Evolutionary conservation across 2,113 vertebrate genomes (phyloP).

Genomic region (Chloropsis hardwickii): DNA sequence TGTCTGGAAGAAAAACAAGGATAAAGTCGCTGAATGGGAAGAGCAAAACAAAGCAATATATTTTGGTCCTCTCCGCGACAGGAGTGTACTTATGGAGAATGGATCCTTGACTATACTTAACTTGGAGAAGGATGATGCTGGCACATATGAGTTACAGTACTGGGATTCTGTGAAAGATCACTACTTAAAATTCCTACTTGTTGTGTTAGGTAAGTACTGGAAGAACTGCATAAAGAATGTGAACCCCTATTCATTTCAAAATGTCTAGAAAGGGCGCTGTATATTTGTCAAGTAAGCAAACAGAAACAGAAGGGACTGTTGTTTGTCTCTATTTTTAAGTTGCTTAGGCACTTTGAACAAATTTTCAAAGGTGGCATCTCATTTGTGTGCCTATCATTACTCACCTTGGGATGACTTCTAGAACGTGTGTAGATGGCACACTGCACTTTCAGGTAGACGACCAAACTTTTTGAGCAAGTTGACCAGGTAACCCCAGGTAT

Average conservation of each 20-base stretch:
- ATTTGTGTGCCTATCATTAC: neutral
- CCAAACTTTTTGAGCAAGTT: neutral
- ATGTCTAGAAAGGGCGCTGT: neutral
- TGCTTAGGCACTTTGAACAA: neutral
- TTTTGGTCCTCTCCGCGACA: accelerated
- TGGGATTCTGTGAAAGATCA: accelerated
- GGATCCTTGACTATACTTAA: neutral
- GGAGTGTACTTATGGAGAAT: neutral
- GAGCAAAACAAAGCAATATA: accelerated
- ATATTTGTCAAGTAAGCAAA: neutral
- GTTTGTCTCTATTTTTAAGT: neutral
- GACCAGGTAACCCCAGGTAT: neutral
- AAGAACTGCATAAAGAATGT: neutral
- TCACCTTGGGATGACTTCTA: neutral
- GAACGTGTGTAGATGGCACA: neutral
- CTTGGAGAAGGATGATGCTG: neutral
- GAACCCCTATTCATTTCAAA: neutral
- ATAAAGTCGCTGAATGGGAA: conserved; percentile 19
- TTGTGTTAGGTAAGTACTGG: neutral
- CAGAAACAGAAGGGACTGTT: neutral
- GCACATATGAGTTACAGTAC: neutral
- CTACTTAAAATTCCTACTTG: accelerated
- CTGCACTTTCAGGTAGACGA: neutral
- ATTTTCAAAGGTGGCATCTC: neutral
- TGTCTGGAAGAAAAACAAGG: neutral